phyloP scores from a whole-genome alignment of 2,797 vertebrate species.

The Martes flavigula region DNA sequence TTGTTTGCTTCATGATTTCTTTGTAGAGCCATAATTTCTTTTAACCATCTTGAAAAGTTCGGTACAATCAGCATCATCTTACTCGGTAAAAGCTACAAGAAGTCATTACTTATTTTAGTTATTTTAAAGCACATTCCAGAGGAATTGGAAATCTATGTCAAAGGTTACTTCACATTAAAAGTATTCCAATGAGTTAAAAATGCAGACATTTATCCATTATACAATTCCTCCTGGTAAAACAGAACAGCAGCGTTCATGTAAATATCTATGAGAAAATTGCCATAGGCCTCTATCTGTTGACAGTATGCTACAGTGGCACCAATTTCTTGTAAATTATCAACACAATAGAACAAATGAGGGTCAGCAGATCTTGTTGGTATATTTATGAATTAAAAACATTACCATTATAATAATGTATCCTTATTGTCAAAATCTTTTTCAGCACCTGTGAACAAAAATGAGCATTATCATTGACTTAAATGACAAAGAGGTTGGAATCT shows the following conservation, averaged over 20 bases:
- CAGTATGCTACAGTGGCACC: background rate
- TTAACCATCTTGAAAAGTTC: conserved; percentile 61
- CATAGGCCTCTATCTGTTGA: background rate
- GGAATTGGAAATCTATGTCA: conserved; percentile 62
- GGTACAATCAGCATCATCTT: conserved; percentile 38
- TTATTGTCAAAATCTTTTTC: conserved; percentile 5
- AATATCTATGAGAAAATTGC: conserved; percentile 52
- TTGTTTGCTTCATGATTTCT: conserved; percentile 15
- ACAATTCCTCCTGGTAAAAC: conserved; percentile 65
- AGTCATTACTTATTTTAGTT: conserved; percentile 70
- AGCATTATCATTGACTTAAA: conserved; percentile 13
- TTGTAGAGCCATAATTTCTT: conserved; percentile 12
- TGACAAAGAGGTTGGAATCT: background rate
- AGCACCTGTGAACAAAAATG: background rate
- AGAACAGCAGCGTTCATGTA: background rate
- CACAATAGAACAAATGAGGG: background rate
- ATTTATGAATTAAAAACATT: conserved; percentile 13
- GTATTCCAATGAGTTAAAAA: conserved; percentile 64
- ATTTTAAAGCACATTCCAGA: conserved; percentile 69
- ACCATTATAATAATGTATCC: background rate
- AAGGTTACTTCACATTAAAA: conserved; percentile 73
- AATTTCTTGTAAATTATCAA: conserved; percentile 49
- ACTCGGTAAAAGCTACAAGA: conserved; percentile 64
- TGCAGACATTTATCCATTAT: conserved; percentile 62
- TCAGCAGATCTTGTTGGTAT: conserved; percentile 51